A percentile compares a stretch with the other conserved stretches of the same genome.
phyloP scores from a whole-genome alignment of 2,113 vertebrate species.

The Pseudorasbora parva region DNA sequence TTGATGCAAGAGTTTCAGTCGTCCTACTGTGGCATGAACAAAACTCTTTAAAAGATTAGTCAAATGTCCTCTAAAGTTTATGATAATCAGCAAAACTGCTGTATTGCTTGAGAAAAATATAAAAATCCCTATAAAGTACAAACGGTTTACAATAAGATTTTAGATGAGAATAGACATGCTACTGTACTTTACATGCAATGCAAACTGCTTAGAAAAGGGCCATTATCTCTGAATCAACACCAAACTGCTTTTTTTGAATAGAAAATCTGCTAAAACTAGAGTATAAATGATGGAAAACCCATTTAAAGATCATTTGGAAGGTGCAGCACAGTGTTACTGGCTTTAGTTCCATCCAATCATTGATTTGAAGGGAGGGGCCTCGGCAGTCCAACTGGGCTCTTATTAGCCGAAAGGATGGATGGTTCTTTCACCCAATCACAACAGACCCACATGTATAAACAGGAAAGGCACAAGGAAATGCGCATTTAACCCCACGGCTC shows the following conservation, averaged over 20 bases:
- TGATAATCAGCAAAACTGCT: conserved; percentile 4
- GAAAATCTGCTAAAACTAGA: neutral
- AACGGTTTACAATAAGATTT: neutral
- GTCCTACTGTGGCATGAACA: conserved; percentile 3
- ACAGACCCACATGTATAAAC: conserved; percentile 78
- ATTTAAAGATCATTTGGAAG: neutral
- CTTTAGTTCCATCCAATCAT: conserved; percentile 5
- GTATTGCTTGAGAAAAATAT: conserved; percentile 15
- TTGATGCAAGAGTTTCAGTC: conserved; percentile 41
- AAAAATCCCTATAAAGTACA: neutral
- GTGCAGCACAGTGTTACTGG: conserved; percentile 23
- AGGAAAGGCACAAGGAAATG: conserved; percentile 85
- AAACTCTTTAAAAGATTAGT: neutral
- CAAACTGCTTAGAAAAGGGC: neutral
- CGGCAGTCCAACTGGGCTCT: neutral
- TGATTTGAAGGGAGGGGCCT: neutral
- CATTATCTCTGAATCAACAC: neutral
- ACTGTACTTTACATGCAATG: conserved; percentile 14
- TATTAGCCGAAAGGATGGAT: neutral
- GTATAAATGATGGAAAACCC: neutral
- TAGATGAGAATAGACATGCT: conserved; percentile 6
- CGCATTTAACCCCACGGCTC: conserved; percentile 86
- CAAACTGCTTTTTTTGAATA: neutral
- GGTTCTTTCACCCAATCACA: conserved; percentile 13
- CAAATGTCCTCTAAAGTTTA: neutral